Conservation (phyloP, 1,140 invertebrate genomes). For the Phymorhynchus buccinoides region DNA sequence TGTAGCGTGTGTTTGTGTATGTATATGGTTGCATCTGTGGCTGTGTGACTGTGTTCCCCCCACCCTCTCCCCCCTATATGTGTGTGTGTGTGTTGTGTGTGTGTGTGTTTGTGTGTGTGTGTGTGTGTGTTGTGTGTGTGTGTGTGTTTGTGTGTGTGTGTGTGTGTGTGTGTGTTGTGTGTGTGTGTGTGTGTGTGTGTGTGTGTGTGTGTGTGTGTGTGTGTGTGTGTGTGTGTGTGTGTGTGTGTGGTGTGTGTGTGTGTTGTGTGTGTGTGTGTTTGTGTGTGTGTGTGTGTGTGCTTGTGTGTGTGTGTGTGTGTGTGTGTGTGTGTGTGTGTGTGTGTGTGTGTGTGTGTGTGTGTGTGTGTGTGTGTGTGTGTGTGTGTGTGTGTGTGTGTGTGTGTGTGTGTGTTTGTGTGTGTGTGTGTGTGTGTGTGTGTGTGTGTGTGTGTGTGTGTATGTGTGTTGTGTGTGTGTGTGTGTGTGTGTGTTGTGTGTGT, state of each 20-base stretch:
- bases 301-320: neutral
- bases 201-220: neutral
- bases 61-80: too few relatives aligned
- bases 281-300: conserved; percentile 10
- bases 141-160: too few relatives aligned
- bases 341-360: conserved; percentile 9
- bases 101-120: too few relatives aligned
- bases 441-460: neutral
- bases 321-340: neutral
- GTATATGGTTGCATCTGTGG: too few relatives aligned
- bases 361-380: neutral
- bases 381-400: too few relatives aligned
- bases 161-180: too few relatives aligned
- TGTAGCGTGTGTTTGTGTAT: too few relatives aligned
- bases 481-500: neutral
- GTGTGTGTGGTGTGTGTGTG: conserved; percentile 9
- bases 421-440: neutral
- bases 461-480: neutral
- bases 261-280: conserved; percentile 13
- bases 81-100: too few relatives aligned
- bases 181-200: neutral
- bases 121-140: too few relatives aligned
- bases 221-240: neutral
- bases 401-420: neutral
- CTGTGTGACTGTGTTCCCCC: too few relatives aligned